phyloP scores from a whole-genome alignment of 2,888 invertebrate species.

The Polyploca ridens region DNA sequence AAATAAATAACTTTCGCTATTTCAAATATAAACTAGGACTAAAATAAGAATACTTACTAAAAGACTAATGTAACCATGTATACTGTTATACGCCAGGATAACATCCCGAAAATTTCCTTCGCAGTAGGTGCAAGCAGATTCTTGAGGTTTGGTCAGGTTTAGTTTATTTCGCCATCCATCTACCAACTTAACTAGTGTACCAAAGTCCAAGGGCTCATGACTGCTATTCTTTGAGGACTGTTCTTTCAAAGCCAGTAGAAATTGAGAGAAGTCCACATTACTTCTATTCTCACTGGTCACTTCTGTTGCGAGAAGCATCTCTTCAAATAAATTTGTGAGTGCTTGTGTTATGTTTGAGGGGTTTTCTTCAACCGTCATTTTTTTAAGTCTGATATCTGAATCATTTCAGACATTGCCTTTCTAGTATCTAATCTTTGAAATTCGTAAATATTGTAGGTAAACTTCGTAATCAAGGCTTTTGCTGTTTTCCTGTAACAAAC shows the following conservation, averaged over 20 bases:
- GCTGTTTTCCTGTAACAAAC: conserved; percentile 40
- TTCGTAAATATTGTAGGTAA: neutral
- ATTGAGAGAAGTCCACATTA: conserved; percentile 63
- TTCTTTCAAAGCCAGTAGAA: conserved; percentile 61
- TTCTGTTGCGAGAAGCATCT: conserved; percentile 68
- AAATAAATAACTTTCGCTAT: no score
- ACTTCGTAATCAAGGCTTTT: neutral
- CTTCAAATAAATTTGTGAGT: conserved; percentile 70
- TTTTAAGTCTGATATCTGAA: conserved; percentile 22
- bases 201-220: conserved; percentile 70
- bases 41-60: conserved; percentile 83
- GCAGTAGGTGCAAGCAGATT: conserved; percentile 81
- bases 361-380: conserved; percentile 60
- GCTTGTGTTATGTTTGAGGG: conserved; percentile 71
- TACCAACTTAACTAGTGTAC: conserved; percentile 67
- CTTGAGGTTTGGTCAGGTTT: conserved; percentile 63
- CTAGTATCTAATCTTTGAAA: neutral
- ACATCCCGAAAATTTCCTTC: conserved; percentile 85
- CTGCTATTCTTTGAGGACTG: conserved; percentile 59
- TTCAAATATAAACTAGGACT: no score
- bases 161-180: conserved; percentile 66
- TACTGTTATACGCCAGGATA: conserved; percentile 86
- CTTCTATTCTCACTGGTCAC: conserved; percentile 60
- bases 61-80: conserved; percentile 93
- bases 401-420: neutral